Conservation (phyloP, 2,797 vertebrate species). For the Salmo trutta region DNA sequence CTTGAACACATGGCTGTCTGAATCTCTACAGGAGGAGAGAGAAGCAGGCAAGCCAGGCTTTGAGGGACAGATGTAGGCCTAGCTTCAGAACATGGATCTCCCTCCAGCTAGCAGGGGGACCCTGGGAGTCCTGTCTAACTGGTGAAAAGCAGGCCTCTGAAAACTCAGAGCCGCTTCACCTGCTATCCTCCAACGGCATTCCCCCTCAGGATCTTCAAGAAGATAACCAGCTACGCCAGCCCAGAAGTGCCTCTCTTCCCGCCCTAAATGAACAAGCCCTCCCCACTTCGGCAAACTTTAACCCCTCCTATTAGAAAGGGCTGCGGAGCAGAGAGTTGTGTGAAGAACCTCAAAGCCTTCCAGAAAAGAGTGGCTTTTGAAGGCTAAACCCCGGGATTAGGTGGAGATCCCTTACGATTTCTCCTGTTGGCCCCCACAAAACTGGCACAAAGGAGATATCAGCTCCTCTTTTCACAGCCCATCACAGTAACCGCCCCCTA, state of each 20-base stretch:
- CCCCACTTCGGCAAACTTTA: conserved; percentile 36
- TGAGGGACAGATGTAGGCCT: conserved; percentile 7
- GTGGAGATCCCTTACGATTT: conserved; percentile 47
- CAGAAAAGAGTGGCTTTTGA: conserved; percentile 49
- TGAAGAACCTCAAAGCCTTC: conserved; percentile 51
- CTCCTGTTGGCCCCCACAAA: conserved; percentile 49
- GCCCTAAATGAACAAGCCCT: conserved; percentile 11
- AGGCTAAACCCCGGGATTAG: conserved; percentile 56
- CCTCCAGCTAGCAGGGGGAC: conserved; percentile 8
- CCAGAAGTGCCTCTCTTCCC: conserved; percentile 13
- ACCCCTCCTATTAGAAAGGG: conserved; percentile 31
- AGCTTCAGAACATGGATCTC: conserved; percentile 14
- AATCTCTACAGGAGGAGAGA: conserved; percentile 11
- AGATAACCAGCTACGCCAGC: conserved; percentile 24
- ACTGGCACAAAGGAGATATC: conserved; percentile 35
- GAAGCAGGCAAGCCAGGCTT: conserved; percentile 9
- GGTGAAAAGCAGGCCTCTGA: conserved; percentile 2
- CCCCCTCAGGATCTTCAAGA: conserved; percentile 18
- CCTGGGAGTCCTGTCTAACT: conserved; percentile 5
- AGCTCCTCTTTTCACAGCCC: conserved; percentile 39
- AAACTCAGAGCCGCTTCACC: conserved; percentile 9
- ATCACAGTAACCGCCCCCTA: conserved; percentile 12
- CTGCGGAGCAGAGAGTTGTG: conserved; percentile 36
- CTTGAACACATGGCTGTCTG: background rate
- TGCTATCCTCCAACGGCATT: conserved; percentile 12